Percentiles rank a stretch among this genome's conserved stretches.
These are phyloP conservation scores for Coenobita brevimanus DNA, from an alignment of 1,140 invertebrate genomes.

Conservation along the genomic window DNA sequence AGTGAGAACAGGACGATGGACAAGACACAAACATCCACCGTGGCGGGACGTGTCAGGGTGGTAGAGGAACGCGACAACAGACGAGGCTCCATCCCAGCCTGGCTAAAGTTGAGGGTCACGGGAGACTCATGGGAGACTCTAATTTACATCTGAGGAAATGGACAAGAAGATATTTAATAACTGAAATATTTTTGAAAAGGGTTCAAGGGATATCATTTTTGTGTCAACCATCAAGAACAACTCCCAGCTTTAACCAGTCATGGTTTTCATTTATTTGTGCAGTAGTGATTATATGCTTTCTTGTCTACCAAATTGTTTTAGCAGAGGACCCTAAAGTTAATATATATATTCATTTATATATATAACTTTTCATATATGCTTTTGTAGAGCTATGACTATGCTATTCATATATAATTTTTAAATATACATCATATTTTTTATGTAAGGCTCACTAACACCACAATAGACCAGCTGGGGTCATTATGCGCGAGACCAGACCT, in stretches of 20 bases:
- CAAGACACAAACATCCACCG: too few species aligned
- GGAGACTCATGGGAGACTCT: too few species aligned
- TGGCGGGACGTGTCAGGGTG: too few species aligned
- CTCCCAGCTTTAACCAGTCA: constrained; percentile 9
- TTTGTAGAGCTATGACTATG: constrained; percentile 25
- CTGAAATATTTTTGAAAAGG: too few species aligned
- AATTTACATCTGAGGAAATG: too few species aligned
- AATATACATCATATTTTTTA: constrained; percentile 23
- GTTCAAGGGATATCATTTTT: background rate
- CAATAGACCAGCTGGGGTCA: constrained; percentile 15
- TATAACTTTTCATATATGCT: constrained; percentile 27
- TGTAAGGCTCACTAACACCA: constrained; percentile 47
- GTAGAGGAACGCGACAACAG: too few species aligned
- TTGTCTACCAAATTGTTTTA: constrained; percentile 9
- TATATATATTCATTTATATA: constrained; percentile 40
- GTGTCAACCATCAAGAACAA: background rate
- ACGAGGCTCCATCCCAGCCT: too few species aligned
- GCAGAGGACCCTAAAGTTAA: background rate
- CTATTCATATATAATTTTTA: constrained; percentile 25
- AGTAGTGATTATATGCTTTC: constrained; percentile 18
- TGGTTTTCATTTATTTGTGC: constrained; percentile 23
- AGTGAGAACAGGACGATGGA: too few species aligned
- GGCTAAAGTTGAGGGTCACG: too few species aligned
- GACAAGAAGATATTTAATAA: too few species aligned
- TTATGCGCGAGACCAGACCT: background rate